Evolutionary conservation across 1,140 invertebrate species (phyloP).

Genomic region (Listronotus bonariensis): DNA sequence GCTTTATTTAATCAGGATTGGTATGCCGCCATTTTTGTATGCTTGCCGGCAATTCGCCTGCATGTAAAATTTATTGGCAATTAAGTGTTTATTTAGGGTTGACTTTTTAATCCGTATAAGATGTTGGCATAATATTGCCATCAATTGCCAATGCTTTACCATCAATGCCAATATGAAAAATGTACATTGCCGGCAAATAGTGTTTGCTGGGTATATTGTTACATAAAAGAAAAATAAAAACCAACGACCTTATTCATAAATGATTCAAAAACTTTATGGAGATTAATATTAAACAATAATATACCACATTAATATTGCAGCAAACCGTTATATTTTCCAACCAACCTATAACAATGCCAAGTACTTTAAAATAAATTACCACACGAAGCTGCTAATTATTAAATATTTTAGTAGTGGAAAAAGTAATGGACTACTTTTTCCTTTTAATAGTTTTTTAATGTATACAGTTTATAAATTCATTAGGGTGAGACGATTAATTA

Average conservation of each 20-base stretch:
- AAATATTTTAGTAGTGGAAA: conserved; percentile 9
- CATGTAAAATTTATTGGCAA: no score
- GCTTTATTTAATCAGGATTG: no score
- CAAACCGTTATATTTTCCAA: conserved; percentile 5
- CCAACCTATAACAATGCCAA: conserved; percentile 1
- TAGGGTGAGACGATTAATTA: background rate
- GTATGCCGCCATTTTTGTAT: no score
- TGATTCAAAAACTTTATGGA: background rate
- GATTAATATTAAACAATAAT: conserved; percentile 7
- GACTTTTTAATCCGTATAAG: no score
- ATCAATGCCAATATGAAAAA: no score
- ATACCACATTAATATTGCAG: conserved; percentile 14
- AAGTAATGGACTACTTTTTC: conserved; percentile 1
- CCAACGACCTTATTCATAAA: background rate
- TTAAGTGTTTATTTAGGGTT: no score
- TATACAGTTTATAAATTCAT: conserved; percentile 13
- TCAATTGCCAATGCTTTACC: no score
- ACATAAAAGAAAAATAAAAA: no score
- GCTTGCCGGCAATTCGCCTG: no score
- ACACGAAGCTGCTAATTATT: conserved; percentile 10
- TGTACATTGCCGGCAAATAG: no score
- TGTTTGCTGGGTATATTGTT: no score
- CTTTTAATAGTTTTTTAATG: conserved; percentile 16
- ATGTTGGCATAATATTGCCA: no score
- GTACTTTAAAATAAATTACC: conserved; percentile 21